Conservation (phyloP, 2,113 vertebrate species). For the Tylochromis polylepis region DNA sequence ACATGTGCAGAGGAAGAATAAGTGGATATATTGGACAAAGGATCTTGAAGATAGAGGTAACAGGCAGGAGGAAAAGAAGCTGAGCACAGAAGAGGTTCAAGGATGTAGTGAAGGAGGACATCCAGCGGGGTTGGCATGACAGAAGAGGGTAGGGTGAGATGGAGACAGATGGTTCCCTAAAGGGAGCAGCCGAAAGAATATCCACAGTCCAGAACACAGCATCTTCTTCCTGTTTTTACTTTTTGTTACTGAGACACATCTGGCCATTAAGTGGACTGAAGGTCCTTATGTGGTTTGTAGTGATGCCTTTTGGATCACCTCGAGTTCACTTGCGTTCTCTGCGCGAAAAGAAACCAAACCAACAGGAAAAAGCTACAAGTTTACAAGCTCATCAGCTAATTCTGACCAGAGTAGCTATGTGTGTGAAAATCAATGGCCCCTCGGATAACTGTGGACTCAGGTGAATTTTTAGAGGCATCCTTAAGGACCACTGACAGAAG, state of each 20-base stretch:
- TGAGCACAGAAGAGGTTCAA: background rate
- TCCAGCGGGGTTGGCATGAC: background rate
- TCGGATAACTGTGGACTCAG: background rate
- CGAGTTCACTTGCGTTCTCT: background rate
- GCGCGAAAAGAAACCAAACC: background rate
- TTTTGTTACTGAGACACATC: background rate
- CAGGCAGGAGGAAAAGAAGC: background rate
- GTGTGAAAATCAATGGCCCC: background rate
- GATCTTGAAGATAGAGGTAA: background rate
- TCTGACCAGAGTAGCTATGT: background rate
- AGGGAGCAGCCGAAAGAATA: background rate
- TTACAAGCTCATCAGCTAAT: background rate
- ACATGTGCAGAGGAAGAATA: background rate
- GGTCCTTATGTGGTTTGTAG: background rate
- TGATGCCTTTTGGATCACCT: background rate
- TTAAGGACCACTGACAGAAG: background rate
- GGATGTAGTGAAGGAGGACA: background rate
- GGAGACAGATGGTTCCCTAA: background rate
- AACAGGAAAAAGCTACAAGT: background rate
- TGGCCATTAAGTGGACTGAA: background rate
- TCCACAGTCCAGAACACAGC: background rate
- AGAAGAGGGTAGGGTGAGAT: background rate
- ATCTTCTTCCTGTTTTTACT: background rate
- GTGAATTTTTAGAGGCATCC: background rate
- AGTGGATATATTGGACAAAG: background rate